phyloP scores from a whole-genome alignment of 2,113 vertebrate genomes.

The rabbit (Oryctolagus cuniculus) region DNA sequence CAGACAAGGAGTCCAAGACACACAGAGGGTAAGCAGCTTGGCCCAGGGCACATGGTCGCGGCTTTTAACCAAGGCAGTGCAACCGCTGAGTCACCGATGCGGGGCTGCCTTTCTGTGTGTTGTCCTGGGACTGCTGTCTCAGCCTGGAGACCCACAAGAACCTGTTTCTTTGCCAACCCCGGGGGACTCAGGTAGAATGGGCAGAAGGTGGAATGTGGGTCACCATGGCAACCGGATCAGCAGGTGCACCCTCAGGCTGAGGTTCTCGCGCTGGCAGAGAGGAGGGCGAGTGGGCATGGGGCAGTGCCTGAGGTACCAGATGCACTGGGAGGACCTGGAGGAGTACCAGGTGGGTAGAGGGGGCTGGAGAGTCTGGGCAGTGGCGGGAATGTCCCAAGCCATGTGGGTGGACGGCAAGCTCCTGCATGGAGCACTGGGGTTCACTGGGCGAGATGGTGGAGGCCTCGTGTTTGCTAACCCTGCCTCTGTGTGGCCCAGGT shows the following conservation, averaged over 20 bases:
- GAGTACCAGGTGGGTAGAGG: slow-evolving; percentile 80
- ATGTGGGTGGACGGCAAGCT: neutral
- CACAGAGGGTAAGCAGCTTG: neutral
- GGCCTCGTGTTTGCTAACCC: neutral
- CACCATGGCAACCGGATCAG: slow-evolving; percentile 65
- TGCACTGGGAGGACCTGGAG: slow-evolving; percentile 80
- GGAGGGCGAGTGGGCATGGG: slow-evolving; percentile 71
- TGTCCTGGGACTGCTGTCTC: neutral
- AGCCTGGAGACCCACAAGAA: slow-evolving; percentile 13
- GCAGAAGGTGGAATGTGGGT: slow-evolving; percentile 77
- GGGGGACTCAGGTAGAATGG: slow-evolving; percentile 40
- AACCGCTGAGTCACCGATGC: neutral
- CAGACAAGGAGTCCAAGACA: neutral
- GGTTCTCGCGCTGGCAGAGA: slow-evolving; percentile 18
- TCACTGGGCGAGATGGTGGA: neutral
- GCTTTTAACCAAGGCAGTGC: neutral
- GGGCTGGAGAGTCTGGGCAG: neutral
- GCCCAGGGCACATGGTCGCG: neutral
- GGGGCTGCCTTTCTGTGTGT: neutral
- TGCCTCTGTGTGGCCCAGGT: neutral
- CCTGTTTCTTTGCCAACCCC: slow-evolving; percentile 32
- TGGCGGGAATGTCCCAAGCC: neutral
- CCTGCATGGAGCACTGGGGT: neutral
- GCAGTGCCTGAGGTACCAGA: slow-evolving; percentile 77
- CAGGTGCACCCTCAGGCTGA: neutral